Percentiles rank a stretch among this genome's conserved stretches.
phyloP scores from a whole-genome alignment of 2,888 invertebrate genomes.

The Colletes collaris region DNA sequence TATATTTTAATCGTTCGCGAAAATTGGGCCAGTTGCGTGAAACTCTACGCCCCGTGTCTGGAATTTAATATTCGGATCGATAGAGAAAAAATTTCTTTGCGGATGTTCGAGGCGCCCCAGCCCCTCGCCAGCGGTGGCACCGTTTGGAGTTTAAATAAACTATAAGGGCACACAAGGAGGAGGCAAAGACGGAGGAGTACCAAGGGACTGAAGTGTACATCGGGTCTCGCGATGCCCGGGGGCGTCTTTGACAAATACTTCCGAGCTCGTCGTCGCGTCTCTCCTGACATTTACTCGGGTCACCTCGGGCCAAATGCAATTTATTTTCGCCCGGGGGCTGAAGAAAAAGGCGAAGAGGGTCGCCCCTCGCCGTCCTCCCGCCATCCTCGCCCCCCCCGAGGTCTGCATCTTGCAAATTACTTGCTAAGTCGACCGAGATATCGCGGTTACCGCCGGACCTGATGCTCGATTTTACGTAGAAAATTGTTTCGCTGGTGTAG shows the following conservation, averaged over 20 bases:
- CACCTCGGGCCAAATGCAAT: slow-evolving; percentile 61
- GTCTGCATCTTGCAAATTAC: slow-evolving; percentile 57
- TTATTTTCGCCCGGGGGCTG: slow-evolving; percentile 51
- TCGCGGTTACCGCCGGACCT: slow-evolving; percentile 15
- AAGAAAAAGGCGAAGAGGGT: slow-evolving; percentile 44
- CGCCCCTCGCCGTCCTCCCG: not conserved
- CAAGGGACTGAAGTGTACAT: slow-evolving; percentile 47
- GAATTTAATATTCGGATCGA: no score
- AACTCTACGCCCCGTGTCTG: no score
- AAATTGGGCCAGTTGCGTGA: no score
- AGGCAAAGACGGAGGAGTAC: slow-evolving; percentile 16
- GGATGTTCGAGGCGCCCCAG: not conserved
- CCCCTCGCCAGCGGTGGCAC: not conserved
- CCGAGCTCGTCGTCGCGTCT: slow-evolving; percentile 55
- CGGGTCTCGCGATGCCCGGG: slow-evolving; percentile 38
- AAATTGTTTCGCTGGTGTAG: not conserved
- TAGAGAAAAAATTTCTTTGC: no score
- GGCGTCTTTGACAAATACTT: slow-evolving; percentile 64
- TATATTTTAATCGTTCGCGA: no score
- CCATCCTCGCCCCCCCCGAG: not conserved
- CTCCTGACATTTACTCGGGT: slow-evolving; percentile 60
- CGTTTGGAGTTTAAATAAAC: slow-evolving; percentile 47
- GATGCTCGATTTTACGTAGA: slow-evolving; percentile 19
- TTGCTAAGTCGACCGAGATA: slow-evolving; percentile 50
- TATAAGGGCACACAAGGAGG: slow-evolving; percentile 10